Conservation (phyloP, 2,113 vertebrate genomes). For the Noctilio leporinus region DNA sequence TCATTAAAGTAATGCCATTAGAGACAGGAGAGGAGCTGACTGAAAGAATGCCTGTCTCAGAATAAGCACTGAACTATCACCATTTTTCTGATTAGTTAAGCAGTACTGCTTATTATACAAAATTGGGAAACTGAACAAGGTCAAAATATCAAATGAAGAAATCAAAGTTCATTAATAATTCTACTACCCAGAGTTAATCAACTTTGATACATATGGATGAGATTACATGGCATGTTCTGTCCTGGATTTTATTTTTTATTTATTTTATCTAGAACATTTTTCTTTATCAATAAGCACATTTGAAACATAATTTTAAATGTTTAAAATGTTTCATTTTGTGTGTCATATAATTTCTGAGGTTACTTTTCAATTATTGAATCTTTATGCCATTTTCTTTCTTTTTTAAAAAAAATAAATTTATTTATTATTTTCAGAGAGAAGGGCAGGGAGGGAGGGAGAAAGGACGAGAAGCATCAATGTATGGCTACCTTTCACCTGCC, state of each 20-base stretch:
- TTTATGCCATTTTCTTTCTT: not conserved
- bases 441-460: too few relatives aligned
- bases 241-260: not conserved
- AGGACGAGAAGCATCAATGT: too few relatives aligned
- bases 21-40: not conserved
- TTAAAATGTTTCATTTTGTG: not conserved
- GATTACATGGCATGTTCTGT: not conserved
- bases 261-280: not conserved
- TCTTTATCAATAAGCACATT: not conserved
- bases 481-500: too few relatives aligned
- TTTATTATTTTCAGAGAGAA: too few relatives aligned
- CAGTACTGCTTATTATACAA: conserved; percentile 9
- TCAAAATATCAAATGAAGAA: not conserved
- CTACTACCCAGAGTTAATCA: not conserved
- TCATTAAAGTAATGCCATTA: not conserved
- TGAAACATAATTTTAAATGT: not conserved
- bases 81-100: not conserved
- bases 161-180: not conserved
- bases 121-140: conserved; percentile 12
- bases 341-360: not conserved
- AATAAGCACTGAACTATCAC: not conserved
- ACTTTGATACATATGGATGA: not conserved
- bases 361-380: not conserved
- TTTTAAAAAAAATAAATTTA: too few relatives aligned
- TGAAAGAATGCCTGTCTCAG: not conserved